phyloP scores from a whole-genome alignment of 2,888 invertebrate genomes.

The Andrena hattorfiana region DNA sequence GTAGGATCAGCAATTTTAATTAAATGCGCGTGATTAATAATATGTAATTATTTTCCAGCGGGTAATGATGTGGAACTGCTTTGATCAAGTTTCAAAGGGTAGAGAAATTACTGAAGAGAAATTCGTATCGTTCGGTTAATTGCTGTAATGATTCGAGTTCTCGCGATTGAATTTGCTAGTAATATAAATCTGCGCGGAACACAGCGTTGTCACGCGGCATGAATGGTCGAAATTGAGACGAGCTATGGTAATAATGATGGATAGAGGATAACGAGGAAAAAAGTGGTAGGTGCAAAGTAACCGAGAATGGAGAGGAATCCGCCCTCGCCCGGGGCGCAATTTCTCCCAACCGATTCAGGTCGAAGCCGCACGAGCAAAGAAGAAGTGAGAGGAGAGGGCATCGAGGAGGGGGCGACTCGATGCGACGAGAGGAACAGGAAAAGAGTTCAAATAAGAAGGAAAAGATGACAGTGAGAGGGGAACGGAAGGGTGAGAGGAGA shows the following conservation, averaged over 20 bases:
- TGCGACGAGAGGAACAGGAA: background rate
- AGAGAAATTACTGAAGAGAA: too few species aligned
- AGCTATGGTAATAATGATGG: constrained; percentile 20
- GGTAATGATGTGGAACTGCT: too few species aligned
- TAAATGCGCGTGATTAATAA: too few species aligned
- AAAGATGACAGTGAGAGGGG: constrained; percentile 34
- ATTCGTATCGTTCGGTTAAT: background rate
- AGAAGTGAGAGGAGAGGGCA: background rate
- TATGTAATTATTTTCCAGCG: too few species aligned
- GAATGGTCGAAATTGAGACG: background rate
- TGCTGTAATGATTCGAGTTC: background rate
- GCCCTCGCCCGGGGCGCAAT: constrained; percentile 81
- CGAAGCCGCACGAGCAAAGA: constrained; percentile 48
- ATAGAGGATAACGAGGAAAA: constrained; percentile 20
- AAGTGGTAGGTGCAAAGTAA: constrained; percentile 25
- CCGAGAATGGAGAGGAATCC: constrained; percentile 68
- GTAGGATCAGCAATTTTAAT: too few species aligned
- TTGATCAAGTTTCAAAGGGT: too few species aligned
- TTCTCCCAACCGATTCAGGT: constrained; percentile 81
- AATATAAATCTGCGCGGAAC: background rate
- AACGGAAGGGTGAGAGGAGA: constrained; percentile 1
- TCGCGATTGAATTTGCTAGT: background rate
- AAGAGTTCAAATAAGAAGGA: constrained; percentile 12
- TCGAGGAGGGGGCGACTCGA: constrained; percentile 41
- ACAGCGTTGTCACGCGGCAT: background rate